phyloP scores from a whole-genome alignment of 2,888 invertebrate genomes.

The Molorchus minor region DNA sequence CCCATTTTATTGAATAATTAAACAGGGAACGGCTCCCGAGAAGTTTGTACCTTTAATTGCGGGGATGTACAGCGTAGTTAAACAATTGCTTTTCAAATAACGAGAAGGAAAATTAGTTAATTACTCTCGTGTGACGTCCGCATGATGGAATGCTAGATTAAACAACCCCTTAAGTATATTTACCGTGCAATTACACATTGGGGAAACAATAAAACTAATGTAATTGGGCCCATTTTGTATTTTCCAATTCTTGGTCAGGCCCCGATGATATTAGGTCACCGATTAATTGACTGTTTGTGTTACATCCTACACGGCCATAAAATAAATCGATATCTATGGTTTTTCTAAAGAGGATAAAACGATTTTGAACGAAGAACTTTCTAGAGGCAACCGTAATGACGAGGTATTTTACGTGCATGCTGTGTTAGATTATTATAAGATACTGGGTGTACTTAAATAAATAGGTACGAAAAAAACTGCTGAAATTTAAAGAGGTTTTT shows the following conservation, averaged over 20 bases:
- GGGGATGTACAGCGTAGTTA: slow-evolving; percentile 51
- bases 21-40: slow-evolving; percentile 45
- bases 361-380: no score
- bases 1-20: slow-evolving; percentile 53
- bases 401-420: no score
- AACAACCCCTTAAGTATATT: slow-evolving; percentile 50
- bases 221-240: slow-evolving; percentile 9
- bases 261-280: slow-evolving; percentile 1
- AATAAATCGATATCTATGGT: no score
- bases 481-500: no score
- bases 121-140: slow-evolving; percentile 48
- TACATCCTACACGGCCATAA: background rate
- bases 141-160: slow-evolving; percentile 43
- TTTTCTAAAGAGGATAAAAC: no score
- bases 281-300: slow-evolving; percentile 4
- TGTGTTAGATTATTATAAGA: no score
- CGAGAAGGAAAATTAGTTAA: slow-evolving; percentile 52
- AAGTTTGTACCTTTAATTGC: slow-evolving; percentile 51
- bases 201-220: slow-evolving; percentile 20
- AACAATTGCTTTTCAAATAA: slow-evolving; percentile 52
- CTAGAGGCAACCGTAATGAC: no score
- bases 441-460: no score
- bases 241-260: slow-evolving; percentile 1
- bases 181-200: slow-evolving; percentile 44
- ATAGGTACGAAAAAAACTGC: no score